phyloP scores from a whole-genome alignment of 2,888 invertebrate genomes.

The Ennomos fuscantarius region DNA sequence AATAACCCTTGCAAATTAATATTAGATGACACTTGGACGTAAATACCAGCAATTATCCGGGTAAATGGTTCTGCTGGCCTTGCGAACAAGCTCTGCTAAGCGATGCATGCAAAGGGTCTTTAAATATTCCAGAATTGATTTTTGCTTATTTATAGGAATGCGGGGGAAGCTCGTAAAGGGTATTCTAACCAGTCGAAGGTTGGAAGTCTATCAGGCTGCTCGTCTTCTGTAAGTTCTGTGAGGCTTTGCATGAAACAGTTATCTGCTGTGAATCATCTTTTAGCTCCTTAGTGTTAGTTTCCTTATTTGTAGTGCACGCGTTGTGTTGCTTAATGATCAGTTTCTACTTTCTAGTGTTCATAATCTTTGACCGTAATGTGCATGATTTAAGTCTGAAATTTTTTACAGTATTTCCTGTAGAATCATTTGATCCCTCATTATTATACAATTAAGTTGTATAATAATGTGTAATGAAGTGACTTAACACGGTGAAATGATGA shows the following conservation, averaged over 20 bases:
- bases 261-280: slow-evolving; percentile 44
- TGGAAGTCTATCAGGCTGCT: slow-evolving; percentile 88
- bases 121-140: slow-evolving; percentile 78
- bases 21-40: slow-evolving; percentile 81
- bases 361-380: too few relatives aligned
- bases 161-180: slow-evolving; percentile 81
- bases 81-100: slow-evolving; percentile 59
- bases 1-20: slow-evolving; percentile 48
- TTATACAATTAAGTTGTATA: too few relatives aligned
- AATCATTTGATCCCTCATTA: too few relatives aligned
- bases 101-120: slow-evolving; percentile 69
- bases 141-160: slow-evolving; percentile 84
- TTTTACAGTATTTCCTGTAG: too few relatives aligned
- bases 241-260: slow-evolving; percentile 29
- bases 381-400: too few relatives aligned
- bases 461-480: too few relatives aligned
- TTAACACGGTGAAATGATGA: too few relatives aligned
- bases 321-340: slow-evolving; percentile 44
- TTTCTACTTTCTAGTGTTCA: neutral
- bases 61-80: slow-evolving; percentile 72
- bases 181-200: slow-evolving; percentile 86
- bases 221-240: slow-evolving; percentile 87
- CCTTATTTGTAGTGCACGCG: slow-evolving; percentile 45
- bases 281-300: slow-evolving; percentile 19
- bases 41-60: slow-evolving; percentile 82